These are phyloP conservation scores for Tenthredo notha DNA, from an alignment of 2,888 invertebrate species.

Conservation along the genomic window DNA sequence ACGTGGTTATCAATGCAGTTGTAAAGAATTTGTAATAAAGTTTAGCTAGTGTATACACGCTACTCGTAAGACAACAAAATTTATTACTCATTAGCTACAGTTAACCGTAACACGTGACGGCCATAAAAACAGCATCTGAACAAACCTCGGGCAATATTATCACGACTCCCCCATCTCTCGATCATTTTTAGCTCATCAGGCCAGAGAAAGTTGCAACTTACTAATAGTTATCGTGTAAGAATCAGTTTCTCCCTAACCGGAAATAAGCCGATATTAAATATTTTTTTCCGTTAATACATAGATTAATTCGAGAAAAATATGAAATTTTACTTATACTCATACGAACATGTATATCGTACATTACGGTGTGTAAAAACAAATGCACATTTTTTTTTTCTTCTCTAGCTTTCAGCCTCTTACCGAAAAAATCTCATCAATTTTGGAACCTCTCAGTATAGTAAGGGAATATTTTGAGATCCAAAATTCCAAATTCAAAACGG, in stretches of 20 bases:
- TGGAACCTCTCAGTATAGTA: too few relatives aligned
- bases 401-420: too few relatives aligned
- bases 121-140: slow-evolving; percentile 48
- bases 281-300: background rate
- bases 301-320: background rate
- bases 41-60: slow-evolving; percentile 37
- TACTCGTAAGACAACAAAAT: slow-evolving; percentile 27
- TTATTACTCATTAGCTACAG: slow-evolving; percentile 46
- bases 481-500: too few relatives aligned
- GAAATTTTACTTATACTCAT: background rate
- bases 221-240: background rate
- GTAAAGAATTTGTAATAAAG: slow-evolving; percentile 45
- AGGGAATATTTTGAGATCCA: too few relatives aligned
- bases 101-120: slow-evolving; percentile 32
- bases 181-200: slow-evolving; percentile 49
- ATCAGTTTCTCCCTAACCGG: background rate
- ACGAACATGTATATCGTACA: too few relatives aligned
- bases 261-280: background rate
- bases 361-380: too few relatives aligned
- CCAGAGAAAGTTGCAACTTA: slow-evolving; percentile 40
- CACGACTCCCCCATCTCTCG: slow-evolving; percentile 19
- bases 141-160: slow-evolving; percentile 47
- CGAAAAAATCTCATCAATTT: too few relatives aligned
- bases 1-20: background rate
- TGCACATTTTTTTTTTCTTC: too few relatives aligned